These are phyloP conservation scores for Cynoglossus semilaevis DNA, from an alignment of 2,113 vertebrate species.

Conservation along the genomic window DNA sequence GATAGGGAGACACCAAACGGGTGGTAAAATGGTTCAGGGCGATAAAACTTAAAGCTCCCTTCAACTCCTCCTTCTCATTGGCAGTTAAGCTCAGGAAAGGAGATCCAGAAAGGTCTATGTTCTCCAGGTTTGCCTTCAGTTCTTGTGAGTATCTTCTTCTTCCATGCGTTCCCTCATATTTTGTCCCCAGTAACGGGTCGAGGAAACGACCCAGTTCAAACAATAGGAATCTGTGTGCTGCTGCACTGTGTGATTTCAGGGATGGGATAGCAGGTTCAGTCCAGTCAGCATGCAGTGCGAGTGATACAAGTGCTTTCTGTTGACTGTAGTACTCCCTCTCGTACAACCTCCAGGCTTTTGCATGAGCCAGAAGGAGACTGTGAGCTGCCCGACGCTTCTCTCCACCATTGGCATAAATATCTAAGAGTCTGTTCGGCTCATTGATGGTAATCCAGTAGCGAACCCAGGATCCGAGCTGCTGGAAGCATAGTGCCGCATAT, in stretches of 20 bases:
- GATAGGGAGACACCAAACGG: conserved; percentile 78
- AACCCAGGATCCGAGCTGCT: conserved; percentile 84
- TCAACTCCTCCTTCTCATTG: conserved; percentile 76
- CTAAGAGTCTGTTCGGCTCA: conserved; percentile 86
- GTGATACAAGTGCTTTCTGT: conserved; percentile 80
- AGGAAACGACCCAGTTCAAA: conserved; percentile 92
- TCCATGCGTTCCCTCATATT: conserved; percentile 67
- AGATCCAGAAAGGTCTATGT: conserved; percentile 71
- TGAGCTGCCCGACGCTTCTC: conserved; percentile 82
- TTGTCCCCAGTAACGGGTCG: conserved; percentile 83
- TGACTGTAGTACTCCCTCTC: conserved; percentile 66
- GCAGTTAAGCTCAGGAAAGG: conserved; percentile 79
- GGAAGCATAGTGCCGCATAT: conserved; percentile 86
- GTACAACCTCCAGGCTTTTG: conserved; percentile 84
- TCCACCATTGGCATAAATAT: conserved; percentile 74
- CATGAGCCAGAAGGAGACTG: conserved; percentile 86
- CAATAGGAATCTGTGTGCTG: conserved; percentile 84
- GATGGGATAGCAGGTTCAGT: conserved; percentile 90
- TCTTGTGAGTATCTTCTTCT: conserved; percentile 78
- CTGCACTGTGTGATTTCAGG: conserved; percentile 73
- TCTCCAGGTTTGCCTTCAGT: conserved; percentile 77
- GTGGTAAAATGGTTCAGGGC: conserved; percentile 96
- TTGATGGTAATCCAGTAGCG: conserved; percentile 94
- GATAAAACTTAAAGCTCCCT: conserved; percentile 85
- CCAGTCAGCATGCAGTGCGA: conserved; percentile 92